Evolutionary conservation across 2,888 invertebrate genomes (phyloP).

Genomic region (Eumerus sabulonum): DNA sequence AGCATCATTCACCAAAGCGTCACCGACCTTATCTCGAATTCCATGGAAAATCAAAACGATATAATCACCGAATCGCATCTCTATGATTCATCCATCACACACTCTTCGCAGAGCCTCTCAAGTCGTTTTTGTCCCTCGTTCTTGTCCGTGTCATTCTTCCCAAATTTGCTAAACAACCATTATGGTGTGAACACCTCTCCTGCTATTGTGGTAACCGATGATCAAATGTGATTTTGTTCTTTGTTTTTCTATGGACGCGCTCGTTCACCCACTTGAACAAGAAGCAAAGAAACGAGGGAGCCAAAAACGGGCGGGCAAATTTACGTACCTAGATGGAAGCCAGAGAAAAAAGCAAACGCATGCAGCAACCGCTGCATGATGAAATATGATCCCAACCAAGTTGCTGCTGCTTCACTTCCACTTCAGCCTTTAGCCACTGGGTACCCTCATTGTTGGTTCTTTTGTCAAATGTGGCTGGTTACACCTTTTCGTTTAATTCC

Average conservation of each 20-base stretch:
- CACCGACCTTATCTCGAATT: conserved; percentile 57
- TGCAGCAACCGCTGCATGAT: conserved; percentile 27
- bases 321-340: too few relatives aligned
- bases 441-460: conserved; percentile 45
- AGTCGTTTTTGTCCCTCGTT: too few relatives aligned
- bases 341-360: conserved; percentile 14
- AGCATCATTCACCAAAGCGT: conserved; percentile 9
- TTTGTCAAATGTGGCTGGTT: conserved; percentile 43
- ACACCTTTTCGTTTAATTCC: conserved; percentile 61
- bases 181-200: too few relatives aligned
- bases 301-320: conserved; percentile 51
- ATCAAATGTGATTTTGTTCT: too few relatives aligned
- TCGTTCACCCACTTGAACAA: conserved; percentile 3
- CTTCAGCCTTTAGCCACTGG: not conserved
- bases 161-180: too few relatives aligned
- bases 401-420: conserved; percentile 23
- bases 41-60: conserved; percentile 44
- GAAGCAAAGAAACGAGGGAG: conserved; percentile 16
- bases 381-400: conserved; percentile 56
- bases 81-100: conserved; percentile 50
- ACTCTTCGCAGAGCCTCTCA: conserved; percentile 22
- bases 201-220: too few relatives aligned
- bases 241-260: too few relatives aligned
- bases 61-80: conserved; percentile 34
- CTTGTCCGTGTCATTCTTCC: too few relatives aligned